Conservation (phyloP, 1,140 invertebrate species). For the Zaprionus ghesquierei region DNA sequence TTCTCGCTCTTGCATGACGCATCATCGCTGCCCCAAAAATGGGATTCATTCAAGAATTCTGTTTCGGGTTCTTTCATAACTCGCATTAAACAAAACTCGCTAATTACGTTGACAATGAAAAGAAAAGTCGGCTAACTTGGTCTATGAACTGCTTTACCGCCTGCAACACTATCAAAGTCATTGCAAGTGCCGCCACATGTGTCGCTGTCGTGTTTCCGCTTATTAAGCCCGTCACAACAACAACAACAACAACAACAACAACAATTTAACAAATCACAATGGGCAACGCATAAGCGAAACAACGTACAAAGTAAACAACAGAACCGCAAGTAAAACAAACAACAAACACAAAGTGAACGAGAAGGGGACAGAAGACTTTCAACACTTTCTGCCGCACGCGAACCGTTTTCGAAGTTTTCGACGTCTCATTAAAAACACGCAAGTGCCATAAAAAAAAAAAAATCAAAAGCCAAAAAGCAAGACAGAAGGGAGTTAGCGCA, state of each 20-base stretch:
- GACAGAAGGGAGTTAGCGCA: background rate
- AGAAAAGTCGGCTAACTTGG: conserved; percentile 32
- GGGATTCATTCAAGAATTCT: background rate
- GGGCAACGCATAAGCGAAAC: background rate
- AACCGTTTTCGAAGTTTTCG: conserved; percentile 45
- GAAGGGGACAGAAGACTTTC: conserved; percentile 40
- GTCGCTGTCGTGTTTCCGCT: conserved; percentile 50
- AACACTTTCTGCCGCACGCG: conserved; percentile 67
- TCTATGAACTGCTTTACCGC: background rate
- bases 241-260: too few relatives aligned
- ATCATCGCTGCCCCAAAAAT: background rate
- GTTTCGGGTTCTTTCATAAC: background rate
- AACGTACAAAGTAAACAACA: conserved; percentile 5
- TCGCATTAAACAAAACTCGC: background rate
- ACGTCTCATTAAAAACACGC: conserved; percentile 61
- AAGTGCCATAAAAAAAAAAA: conserved; percentile 46
- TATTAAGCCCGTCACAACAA: conserved; percentile 55
- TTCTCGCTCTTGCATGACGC: conserved; percentile 12
- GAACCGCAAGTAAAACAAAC: background rate
- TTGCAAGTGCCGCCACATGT: conserved; percentile 2
- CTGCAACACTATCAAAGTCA: conserved; percentile 18
- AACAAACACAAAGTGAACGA: conserved; percentile 7
- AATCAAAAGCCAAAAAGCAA: conserved; percentile 18
- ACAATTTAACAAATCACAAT: conserved; percentile 37
- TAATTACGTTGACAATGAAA: conserved; percentile 56